phyloP scores from a whole-genome alignment of 35 echinoderm and acorn worm genomes.

The Heliocidaris erythrogramma region DNA sequence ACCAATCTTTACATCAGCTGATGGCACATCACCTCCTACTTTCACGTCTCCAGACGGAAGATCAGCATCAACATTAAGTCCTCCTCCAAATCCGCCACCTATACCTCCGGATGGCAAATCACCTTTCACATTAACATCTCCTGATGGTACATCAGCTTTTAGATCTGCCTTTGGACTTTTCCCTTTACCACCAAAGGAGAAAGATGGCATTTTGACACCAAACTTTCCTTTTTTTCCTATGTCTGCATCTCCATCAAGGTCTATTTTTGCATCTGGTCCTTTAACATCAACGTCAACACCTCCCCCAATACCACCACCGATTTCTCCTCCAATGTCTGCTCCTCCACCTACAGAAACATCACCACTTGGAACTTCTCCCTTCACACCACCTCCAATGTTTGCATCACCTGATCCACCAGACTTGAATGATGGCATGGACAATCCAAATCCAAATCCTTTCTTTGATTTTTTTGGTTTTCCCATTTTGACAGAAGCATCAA shows the following conservation, averaged over 20 bases:
- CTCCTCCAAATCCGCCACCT: conserved; percentile 3
- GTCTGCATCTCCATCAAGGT: conserved; percentile 48
- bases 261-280: conserved; percentile 48
- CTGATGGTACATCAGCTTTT: conserved; percentile 4
- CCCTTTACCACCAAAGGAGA: neutral
- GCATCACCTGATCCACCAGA: conserved; percentile 76
- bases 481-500: conserved; percentile 20
- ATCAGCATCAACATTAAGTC: neutral
- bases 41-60: neutral
- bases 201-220: conserved; percentile 33
- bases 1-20: conserved; percentile 27
- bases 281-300: conserved; percentile 52
- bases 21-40: conserved; percentile 8
- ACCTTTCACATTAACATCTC: conserved; percentile 26
- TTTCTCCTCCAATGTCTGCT: conserved; percentile 49
- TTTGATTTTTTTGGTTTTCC: conserved; percentile 50
- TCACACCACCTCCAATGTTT: conserved; percentile 56
- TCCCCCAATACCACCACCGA: conserved; percentile 40
- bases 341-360: conserved; percentile 65
- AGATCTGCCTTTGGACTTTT: conserved; percentile 10
- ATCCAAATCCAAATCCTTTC: conserved; percentile 46
- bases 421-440: conserved; percentile 48
- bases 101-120: conserved; percentile 14
- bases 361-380: conserved; percentile 51
- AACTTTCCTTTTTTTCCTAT: neutral